Conservation (phyloP, 1,140 invertebrate genomes). For the Drosophila bipectinata region DNA sequence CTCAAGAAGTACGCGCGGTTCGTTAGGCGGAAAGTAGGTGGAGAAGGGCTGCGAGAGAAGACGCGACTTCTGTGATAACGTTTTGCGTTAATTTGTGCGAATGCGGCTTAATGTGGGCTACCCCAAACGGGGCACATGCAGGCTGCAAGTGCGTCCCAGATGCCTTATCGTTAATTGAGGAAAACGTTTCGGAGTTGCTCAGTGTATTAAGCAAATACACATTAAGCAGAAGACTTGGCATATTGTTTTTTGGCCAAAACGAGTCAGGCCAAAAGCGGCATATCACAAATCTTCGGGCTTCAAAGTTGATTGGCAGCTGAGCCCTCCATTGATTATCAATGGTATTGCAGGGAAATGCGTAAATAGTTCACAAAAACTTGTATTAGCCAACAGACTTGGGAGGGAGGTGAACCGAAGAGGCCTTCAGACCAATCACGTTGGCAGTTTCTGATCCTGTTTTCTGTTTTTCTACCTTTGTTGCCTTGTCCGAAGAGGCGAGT, state of each 20-base stretch:
- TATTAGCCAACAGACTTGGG: conserved; percentile 63
- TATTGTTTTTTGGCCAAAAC: conserved; percentile 21
- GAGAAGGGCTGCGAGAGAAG: conserved; percentile 9
- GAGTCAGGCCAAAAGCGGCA: neutral
- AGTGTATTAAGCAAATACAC: conserved; percentile 64
- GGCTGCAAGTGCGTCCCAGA: conserved; percentile 27
- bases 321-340: conserved; percentile 3
- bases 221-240: conserved; percentile 36
- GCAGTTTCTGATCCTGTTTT: conserved; percentile 24
- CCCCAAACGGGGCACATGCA: conserved; percentile 16
- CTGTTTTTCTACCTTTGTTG: conserved; percentile 20
- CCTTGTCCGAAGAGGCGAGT: too few species aligned
- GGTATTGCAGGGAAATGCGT: conserved; percentile 68
- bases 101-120: conserved; percentile 75
- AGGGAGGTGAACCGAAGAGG: neutral
- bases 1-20: conserved; percentile 63
- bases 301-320: conserved; percentile 73
- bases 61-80: conserved; percentile 56
- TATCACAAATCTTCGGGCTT: neutral
- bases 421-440: neutral
- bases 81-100: conserved; percentile 79
- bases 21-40: conserved; percentile 47
- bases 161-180: conserved; percentile 72
- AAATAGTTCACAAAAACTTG: conserved; percentile 83
- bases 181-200: conserved; percentile 46